Base-by-base conservation (phyloP, 2,888 invertebrate genomes). In the Phoenoteleia sp. region DNA sequence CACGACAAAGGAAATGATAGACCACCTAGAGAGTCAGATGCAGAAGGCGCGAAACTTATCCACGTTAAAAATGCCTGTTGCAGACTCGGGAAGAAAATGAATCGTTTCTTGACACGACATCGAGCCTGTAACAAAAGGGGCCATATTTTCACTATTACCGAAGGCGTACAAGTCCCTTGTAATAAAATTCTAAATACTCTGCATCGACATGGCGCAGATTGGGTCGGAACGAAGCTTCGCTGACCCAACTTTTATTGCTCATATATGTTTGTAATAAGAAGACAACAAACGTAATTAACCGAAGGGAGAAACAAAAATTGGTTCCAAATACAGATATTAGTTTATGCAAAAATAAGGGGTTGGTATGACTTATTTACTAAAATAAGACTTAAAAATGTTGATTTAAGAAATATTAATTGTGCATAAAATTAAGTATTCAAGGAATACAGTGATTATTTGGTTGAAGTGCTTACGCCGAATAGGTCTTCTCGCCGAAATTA, bases 61-160 rank as follows among this genome's bases (percentile, higher is more conserved):
- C 62, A 52, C 42, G 36, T 52, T 71, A 66, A 80, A 75, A 85
- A 85, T 60, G 86, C 91, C 90, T 90, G 92, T 91, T 91, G 91
- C 92, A 92, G 92, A 92, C 92, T 92, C 92, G 88, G 89, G 89
- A 91, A 90, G 84, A 89, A 88, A 85, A 86, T 84, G 76, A 88
- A 86, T 85, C 85, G 86, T 88, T 88, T 88, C 86, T 89, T 84
- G 80, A 86, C 45, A 56, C 74, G 81, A 91, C 91, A 91, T 91
- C 91, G 91, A 93, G 92, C 91, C 93, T 93, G 93, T 92, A 90
- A 92, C 89, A 90, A 90, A 91, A 86, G 93, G 93, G 92, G 93
- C 93, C 93, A 93, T 93, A 93, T 93, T 93, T 93, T 93, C 92
- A 91, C 90, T 90, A 89, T 88, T 84, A 84, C 86, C 79, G 62